Evolutionary conservation across 2,888 invertebrate genomes (phyloP), one percentile per base, ranked within the genome.

Genomic region (Flexamia atlantica): DNA sequence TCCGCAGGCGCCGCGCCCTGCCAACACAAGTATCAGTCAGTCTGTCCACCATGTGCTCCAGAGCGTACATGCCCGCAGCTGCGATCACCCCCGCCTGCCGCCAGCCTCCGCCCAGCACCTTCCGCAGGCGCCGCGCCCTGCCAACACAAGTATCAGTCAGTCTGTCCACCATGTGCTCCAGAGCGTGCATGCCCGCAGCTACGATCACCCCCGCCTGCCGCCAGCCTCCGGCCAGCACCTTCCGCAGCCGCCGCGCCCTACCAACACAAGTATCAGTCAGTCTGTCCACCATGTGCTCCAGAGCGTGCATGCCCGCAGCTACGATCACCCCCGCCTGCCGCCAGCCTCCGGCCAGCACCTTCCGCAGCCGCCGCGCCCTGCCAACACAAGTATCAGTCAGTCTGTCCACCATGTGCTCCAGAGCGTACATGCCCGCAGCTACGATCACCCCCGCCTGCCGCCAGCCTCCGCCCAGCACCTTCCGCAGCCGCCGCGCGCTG

Each of bases 391-490:
- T 40, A 40, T 9, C 40, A 40, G 12, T 40, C 5, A 5, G 7
- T 9, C 40, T 40, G 12, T 12, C 94, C 7, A 95, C 92, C 88
- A 95, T 94, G 85, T 95, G 94, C 84, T 97, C 95, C n/a, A 99
- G 89, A 0, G 97, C 96, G 32, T 96, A 95, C 5, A 97, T 88
- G 0, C 97, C 98, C 0, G 98, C 96, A 0, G 98, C 98, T 0
- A 98, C 98, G 80, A 99, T 89, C 70, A 98, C 92, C 5, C 99
- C 99, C 57, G 93, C 94, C 91, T 99, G 99, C 83, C 99, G 92
- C 97, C 98, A 97, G 0, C 96, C 98, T 40, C 99, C 99, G 28
- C 99, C 99, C 68, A 99, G 90, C 72, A 94, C 96, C 91, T 99
- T 98, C 82, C 98, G 93, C 53, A 94, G 88, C 82, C 97, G 93